Conservation (phyloP, 2,888 invertebrate species). For the Ophion slaviceki region DNA sequence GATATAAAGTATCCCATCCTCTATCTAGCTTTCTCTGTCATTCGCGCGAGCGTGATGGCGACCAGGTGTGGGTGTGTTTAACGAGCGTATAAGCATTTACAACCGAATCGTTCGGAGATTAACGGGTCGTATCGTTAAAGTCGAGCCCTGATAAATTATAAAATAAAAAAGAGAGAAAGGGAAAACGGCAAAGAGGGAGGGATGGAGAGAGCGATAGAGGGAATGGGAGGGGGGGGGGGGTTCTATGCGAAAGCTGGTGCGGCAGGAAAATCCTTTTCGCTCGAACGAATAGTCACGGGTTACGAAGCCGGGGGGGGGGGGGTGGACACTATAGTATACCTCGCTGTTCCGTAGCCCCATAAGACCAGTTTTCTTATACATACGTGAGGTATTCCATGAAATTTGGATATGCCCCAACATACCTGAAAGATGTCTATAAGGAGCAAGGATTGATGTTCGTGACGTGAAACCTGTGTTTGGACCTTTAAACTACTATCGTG, state of each 20-base stretch:
- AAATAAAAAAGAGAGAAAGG: slow-evolving; percentile 63
- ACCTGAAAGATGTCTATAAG: neutral
- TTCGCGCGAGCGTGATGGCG: slow-evolving; percentile 37
- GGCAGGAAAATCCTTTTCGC: slow-evolving; percentile 38
- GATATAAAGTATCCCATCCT: slow-evolving; percentile 48
- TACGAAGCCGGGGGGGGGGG: slow-evolving; percentile 25
- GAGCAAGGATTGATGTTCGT: neutral
- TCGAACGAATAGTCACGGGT: slow-evolving; percentile 38
- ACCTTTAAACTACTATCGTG: too few relatives aligned
- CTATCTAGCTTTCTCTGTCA: slow-evolving; percentile 22
- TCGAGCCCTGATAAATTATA: slow-evolving; percentile 74
- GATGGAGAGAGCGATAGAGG: slow-evolving; percentile 22
- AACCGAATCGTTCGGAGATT: slow-evolving; percentile 74
- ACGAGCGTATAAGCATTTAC: slow-evolving; percentile 75
- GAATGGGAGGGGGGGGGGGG: slow-evolving; percentile 38
- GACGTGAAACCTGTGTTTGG: too few relatives aligned
- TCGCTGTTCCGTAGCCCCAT: neutral
- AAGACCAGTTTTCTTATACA: neutral
- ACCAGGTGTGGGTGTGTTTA: slow-evolving; percentile 68
- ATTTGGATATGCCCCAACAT: slow-evolving; percentile 7
- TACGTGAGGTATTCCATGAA: slow-evolving; percentile 16
- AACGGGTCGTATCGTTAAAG: slow-evolving; percentile 72
- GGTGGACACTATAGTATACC: slow-evolving; percentile 11
- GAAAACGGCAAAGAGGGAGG: slow-evolving; percentile 13
- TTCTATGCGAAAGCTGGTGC: slow-evolving; percentile 41